These are phyloP conservation scores for Manis javanica DNA, from an alignment of 2,797 vertebrate genomes.

Conservation along the genomic window DNA sequence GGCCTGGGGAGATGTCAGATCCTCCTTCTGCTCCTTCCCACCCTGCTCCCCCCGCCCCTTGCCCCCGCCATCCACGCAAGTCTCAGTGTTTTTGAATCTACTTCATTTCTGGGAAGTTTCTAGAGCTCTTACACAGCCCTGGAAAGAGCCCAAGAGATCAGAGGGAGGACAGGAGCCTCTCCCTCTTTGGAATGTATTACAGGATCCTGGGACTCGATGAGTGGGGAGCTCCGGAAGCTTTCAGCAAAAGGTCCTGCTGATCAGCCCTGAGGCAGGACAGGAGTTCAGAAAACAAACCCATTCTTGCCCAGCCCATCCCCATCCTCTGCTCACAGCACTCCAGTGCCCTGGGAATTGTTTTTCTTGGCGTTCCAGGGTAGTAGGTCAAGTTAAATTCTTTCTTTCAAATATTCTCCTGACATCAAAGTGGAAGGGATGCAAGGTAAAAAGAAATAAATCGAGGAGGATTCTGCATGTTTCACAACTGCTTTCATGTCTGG, in stretches of 20 bases:
- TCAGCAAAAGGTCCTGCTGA: not conserved
- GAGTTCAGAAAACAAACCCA: not conserved
- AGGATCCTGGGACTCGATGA: not conserved
- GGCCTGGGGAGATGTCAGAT: not conserved
- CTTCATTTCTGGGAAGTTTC: not conserved
- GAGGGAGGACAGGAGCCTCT: not conserved
- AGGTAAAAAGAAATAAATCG: slow-evolving; percentile 59
- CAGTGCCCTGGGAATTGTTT: slow-evolving; percentile 11
- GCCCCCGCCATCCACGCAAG: fast-evolving
- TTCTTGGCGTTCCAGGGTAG: slow-evolving; percentile 71
- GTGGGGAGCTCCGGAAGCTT: not conserved
- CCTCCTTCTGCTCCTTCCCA: not conserved
- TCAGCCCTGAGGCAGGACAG: not conserved
- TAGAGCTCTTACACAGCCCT: not conserved
- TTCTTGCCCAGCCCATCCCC: fast-evolving
- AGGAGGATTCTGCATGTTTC: slow-evolving; percentile 69
- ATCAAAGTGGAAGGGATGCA: slow-evolving; percentile 77
- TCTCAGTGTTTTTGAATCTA: not conserved
- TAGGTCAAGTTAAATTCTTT: slow-evolving; percentile 62
- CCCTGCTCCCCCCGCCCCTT: fast-evolving
- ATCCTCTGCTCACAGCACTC: not conserved
- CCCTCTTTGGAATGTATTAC: not conserved
- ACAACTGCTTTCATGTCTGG: slow-evolving; percentile 73
- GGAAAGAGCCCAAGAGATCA: not conserved
- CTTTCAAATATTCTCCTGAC: slow-evolving; percentile 63